Conservation (phyloP, 2,113 vertebrate genomes). For the Pitta sordida region DNA sequence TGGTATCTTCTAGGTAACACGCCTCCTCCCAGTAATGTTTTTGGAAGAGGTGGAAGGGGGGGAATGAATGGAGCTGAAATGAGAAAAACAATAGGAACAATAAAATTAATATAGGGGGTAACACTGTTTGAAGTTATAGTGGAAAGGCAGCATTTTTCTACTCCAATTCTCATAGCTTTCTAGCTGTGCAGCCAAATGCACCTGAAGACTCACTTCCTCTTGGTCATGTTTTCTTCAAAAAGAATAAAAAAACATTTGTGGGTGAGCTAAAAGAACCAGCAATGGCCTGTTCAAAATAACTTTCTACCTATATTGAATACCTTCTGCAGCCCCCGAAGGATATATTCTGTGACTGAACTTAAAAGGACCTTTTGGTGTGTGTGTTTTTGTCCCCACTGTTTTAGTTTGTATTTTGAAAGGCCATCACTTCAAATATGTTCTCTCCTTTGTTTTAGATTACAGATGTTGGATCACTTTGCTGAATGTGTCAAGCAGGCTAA, state of each 20-base stretch:
- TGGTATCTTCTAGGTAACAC: neutral
- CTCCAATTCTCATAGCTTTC: neutral
- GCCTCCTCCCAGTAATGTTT: neutral
- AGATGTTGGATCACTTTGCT: conserved; percentile 99
- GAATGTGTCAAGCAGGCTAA: conserved; percentile 99
- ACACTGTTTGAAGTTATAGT: neutral
- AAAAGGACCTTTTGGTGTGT: neutral
- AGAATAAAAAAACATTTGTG: neutral
- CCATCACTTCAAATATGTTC: neutral
- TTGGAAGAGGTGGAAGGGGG: neutral
- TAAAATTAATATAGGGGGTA: neutral
- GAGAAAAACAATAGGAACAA: neutral
- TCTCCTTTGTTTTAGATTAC: conserved; percentile 78
- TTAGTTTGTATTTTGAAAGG: neutral
- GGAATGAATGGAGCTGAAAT: neutral
- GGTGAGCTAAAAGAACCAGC: neutral
- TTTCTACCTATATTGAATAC: neutral
- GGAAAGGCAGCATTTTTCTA: neutral
- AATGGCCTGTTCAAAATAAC: neutral
- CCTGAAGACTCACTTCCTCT: neutral
- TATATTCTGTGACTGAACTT: neutral
- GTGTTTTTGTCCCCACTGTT: neutral
- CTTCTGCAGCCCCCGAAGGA: neutral
- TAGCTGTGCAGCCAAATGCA: neutral
- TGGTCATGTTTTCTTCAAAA: neutral